Evolutionary conservation across 2,113 vertebrate genomes (phyloP).

Genomic region (Colius striatus): DNA sequence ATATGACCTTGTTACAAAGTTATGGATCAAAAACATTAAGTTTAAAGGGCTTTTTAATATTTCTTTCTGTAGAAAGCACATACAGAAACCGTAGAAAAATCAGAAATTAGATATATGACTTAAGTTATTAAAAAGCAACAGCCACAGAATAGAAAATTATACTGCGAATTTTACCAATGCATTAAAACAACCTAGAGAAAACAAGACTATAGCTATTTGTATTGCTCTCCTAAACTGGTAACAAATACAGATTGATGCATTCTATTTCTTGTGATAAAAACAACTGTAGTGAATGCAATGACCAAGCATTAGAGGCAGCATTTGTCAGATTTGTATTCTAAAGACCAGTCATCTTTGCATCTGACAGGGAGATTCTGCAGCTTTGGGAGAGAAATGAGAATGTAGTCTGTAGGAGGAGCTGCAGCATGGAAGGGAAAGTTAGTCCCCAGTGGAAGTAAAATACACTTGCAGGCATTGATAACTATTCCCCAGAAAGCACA

Average conservation of each 20-base stretch:
- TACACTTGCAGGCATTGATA: accelerated
- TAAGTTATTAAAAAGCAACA: not conserved
- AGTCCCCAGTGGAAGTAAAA: not conserved
- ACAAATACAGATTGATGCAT: not conserved
- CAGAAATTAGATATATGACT: not conserved
- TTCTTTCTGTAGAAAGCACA: not conserved
- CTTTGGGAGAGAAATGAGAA: not conserved
- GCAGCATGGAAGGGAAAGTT: not conserved
- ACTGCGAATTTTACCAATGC: not conserved
- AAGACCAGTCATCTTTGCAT: not conserved
- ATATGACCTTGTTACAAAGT: not conserved
- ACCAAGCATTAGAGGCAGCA: not conserved
- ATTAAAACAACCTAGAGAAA: not conserved
- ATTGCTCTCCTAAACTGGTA: not conserved
- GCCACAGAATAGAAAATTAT: not conserved
- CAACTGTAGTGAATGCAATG: not conserved
- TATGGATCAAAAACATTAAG: not conserved
- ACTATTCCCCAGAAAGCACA: not conserved
- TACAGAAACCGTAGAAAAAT: not conserved
- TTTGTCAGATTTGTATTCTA: not conserved
- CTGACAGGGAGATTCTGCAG: not conserved
- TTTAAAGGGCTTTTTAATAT: not conserved
- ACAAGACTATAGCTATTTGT: not conserved
- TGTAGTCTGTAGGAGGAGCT: not conserved
- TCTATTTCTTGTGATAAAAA: not conserved